Conservation (phyloP, 2,797 vertebrate species). For the Sebastes trivittatus region DNA sequence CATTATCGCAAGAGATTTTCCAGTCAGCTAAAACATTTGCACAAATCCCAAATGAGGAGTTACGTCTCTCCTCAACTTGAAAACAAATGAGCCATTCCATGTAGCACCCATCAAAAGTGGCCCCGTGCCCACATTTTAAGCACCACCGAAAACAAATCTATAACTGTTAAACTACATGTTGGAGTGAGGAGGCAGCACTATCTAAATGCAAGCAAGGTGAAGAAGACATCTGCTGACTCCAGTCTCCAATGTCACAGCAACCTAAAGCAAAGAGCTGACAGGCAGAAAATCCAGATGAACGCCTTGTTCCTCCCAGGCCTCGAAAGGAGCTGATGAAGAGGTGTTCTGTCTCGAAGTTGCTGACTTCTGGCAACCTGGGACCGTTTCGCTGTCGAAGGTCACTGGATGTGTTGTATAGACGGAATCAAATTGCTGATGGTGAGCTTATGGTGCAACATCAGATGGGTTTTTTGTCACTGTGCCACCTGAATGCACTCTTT, state of each 20-base stretch:
- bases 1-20: constrained; percentile 3
- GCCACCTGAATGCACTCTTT: constrained; percentile 36
- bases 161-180: constrained; percentile 43
- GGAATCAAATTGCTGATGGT: constrained; percentile 72
- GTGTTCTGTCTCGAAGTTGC: constrained; percentile 53
- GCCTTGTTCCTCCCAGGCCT: constrained; percentile 44
- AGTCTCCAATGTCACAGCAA: constrained; percentile 57
- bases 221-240: constrained; percentile 72
- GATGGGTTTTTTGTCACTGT: constrained; percentile 37
- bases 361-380: constrained; percentile 74
- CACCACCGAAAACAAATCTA: constrained; percentile 30
- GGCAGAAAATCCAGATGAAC: constrained; percentile 71
- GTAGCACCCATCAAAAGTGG: neutral
- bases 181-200: constrained; percentile 41
- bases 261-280: constrained; percentile 71
- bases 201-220: constrained; percentile 44
- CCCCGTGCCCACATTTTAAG: neutral
- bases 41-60: constrained; percentile 4
- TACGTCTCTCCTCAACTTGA: neutral
- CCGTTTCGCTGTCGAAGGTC: constrained; percentile 60
- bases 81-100: constrained; percentile 1
- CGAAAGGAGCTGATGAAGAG: constrained; percentile 64
- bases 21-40: neutral
- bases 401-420: constrained; percentile 45
- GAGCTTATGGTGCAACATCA: constrained; percentile 40